Percentiles rank a stretch among this genome's conserved stretches.
These are phyloP conservation scores for Apamea sordens DNA, from an alignment of 2,888 invertebrate genomes.

Conservation along the genomic window DNA sequence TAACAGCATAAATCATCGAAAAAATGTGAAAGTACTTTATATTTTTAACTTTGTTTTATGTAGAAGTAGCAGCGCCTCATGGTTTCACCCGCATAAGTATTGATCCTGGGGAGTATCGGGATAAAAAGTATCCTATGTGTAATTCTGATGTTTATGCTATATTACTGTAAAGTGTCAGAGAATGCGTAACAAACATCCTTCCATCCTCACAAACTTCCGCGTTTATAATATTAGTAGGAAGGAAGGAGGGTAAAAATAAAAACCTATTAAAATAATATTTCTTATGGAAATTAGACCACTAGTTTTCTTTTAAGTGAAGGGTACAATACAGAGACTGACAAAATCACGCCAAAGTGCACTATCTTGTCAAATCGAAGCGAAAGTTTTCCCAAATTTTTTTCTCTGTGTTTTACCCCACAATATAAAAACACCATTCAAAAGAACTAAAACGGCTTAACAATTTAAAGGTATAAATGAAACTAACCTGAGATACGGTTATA, in stretches of 20 bases:
- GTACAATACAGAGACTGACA: not conserved
- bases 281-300: not conserved
- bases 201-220: too few relatives aligned
- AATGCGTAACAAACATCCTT: not conserved
- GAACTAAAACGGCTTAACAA: not conserved
- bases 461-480: not conserved
- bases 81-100: not conserved
- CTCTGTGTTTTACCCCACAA: too few relatives aligned
- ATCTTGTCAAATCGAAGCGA: not conserved
- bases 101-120: not conserved
- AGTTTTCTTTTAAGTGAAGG: not conserved
- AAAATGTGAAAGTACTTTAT: not conserved
- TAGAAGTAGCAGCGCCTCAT: too few relatives aligned
- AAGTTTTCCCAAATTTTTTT: not conserved
- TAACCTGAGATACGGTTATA: conserved; percentile 83
- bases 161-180: not conserved
- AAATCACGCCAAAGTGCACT: not conserved
- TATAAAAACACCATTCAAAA: too few relatives aligned
- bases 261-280: not conserved
- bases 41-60: not conserved
- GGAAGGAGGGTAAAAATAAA: not conserved
- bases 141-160: not conserved
- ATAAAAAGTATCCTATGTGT: not conserved
- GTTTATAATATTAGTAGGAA: not conserved
- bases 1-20: not conserved